These are phyloP conservation scores for Saccostrea echinata DNA, from an alignment of 1,140 invertebrate genomes.

Conservation along the genomic window DNA sequence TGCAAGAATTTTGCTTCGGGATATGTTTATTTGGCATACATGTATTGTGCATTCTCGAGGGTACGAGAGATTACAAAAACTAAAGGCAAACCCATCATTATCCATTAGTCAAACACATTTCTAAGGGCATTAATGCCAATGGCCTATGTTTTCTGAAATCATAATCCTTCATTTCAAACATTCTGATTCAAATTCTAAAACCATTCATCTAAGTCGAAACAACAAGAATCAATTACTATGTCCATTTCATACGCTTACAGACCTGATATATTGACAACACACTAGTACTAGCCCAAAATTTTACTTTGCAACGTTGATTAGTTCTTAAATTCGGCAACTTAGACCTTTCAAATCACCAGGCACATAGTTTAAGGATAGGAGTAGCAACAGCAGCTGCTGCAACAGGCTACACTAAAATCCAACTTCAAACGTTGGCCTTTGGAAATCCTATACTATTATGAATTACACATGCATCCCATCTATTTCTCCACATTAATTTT, in stretches of 20 bases:
- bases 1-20: not conserved
- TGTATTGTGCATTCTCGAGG: conserved; percentile 41
- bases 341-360: conserved; percentile 7
- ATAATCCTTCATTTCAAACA: no score
- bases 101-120: not conserved
- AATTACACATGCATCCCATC: no score
- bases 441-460: not conserved
- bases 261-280: conserved; percentile 26
- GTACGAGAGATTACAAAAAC: no score
- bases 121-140: not conserved
- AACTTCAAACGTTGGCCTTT: not conserved
- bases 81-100: not conserved
- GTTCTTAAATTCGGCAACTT: not conserved
- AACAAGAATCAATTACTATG: not conserved
- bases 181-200: not conserved
- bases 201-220: not conserved
- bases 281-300: not conserved
- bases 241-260: not conserved
- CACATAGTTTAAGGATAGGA: conserved; percentile 49
- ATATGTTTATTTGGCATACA: conserved; percentile 41
- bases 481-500: no score
- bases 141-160: not conserved
- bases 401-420: not conserved
- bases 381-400: conserved; percentile 45
- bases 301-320: conserved; percentile 27